Base-by-base conservation (phyloP, 1,140 invertebrate genomes). In the Megathymus violae region DNA sequence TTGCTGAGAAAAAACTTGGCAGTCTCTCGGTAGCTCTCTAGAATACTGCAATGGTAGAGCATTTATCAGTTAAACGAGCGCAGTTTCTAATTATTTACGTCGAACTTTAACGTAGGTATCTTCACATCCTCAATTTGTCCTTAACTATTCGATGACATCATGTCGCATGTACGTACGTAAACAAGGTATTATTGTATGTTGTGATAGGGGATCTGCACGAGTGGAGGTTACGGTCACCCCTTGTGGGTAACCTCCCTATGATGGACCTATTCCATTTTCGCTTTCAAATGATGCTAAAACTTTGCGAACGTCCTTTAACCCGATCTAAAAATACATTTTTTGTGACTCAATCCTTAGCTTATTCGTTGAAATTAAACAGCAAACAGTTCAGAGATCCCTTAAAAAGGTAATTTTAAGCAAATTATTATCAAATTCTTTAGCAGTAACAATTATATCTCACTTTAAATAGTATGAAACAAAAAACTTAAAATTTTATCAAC, bases 121-220 rank as follows among this genome's bases (percentile, higher is more conserved):
- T 43, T 38, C 22, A 13, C 22, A 43, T 54, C 51, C 38, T 43
- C 13, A n/a, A 14, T 14, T 31, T 54, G 36, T 34, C 17, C 16
- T 54, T 43, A 31, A 9, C 4, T 31, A 43, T 54, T 54, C 36
- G 51, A 54, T 54, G 51, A 54, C 51, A 54, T 54, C 51, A 54
- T 54, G 16, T 1, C 3, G 1, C 5, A 7, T 40, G 34, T 52
- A 52, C 31, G 50, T 54, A 54, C 38, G 4, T 54, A 54, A 54
- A 54, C 51, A 54, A 27, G 13, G 14, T 16, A 34, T n/a, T n/a
- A n/a, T n/a, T n/a, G 11, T 19, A 14, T 44, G 7, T 25, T 40
- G 11, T 52, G 50, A 22, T 38, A 41, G 6, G 27, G 27, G n/a
- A n/a, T n/a, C n/a, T n/a, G n/a, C n/a, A n/a, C n/a, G n/a, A 50